Evolutionary conservation across 2,797 vertebrate species (phyloP).

Genomic region (Gouania willdenowi): DNA sequence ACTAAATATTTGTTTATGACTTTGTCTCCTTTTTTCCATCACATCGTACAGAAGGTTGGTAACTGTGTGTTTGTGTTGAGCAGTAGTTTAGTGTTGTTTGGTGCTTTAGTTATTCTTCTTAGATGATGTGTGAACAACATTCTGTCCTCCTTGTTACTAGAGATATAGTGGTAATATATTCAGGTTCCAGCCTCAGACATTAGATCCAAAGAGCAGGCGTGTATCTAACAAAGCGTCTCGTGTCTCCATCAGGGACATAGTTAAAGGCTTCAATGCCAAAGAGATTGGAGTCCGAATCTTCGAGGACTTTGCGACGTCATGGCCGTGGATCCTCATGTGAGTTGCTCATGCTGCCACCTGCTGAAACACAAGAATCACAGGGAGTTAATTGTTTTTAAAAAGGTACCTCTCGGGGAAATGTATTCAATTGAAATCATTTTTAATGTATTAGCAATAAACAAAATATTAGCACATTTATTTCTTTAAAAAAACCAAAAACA

Average conservation of each 20-base stretch:
- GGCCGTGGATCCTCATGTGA: slow-evolving; percentile 92
- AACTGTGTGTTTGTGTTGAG: slow-evolving; percentile 31
- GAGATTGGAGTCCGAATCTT: slow-evolving; percentile 82
- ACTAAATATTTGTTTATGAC: too few species aligned
- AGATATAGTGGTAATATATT: too few species aligned
- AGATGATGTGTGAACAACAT: too few species aligned
- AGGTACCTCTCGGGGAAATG: too few species aligned
- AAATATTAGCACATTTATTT: too few species aligned
- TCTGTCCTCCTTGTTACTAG: too few species aligned
- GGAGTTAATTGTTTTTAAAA: too few species aligned
- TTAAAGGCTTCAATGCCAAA: slow-evolving; percentile 64
- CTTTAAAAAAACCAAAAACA: too few species aligned
- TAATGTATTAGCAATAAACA: too few species aligned
- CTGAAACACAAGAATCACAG: slow-evolving; percentile 5
- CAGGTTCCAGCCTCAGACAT: too few species aligned
- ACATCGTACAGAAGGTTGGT: slow-evolving; percentile 50
- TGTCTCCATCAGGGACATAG: slow-evolving; percentile 55
- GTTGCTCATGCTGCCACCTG: slow-evolving; percentile 51
- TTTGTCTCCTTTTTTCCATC: slow-evolving; percentile 23
- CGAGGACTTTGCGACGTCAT: slow-evolving; percentile 84
- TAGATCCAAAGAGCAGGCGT: background rate
- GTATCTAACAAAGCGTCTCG: background rate
- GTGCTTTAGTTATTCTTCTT: background rate
- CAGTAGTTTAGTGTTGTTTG: slow-evolving; percentile 23
- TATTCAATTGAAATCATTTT: too few species aligned